These are phyloP conservation scores for Aporrectodea caliginosa DNA, from an alignment of 1,140 invertebrate species.

Conservation along the genomic window DNA sequence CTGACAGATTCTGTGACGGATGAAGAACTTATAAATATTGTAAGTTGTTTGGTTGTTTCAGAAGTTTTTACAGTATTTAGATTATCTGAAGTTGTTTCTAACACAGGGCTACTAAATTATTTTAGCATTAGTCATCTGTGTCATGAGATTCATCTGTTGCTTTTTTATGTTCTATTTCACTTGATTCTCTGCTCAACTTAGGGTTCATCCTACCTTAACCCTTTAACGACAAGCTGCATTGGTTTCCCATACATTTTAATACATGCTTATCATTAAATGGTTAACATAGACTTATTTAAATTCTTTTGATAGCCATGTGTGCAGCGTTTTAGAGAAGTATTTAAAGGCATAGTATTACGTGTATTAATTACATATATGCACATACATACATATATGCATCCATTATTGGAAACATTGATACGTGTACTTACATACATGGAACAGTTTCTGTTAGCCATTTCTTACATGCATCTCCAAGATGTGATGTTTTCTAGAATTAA, in stretches of 20 bases:
- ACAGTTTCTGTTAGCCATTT: neutral
- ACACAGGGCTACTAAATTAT: neutral
- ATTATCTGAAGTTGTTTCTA: neutral
- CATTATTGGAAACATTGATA: neutral
- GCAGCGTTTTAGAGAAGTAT: no score
- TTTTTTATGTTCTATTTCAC: no score
- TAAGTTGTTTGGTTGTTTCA: neutral
- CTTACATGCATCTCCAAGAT: neutral
- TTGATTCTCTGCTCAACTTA: no score
- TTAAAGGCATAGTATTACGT: no score
- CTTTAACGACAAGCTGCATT: no score
- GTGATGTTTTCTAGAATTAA: neutral
- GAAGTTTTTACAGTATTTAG: neutral
- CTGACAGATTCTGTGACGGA: neutral
- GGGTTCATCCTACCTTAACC: no score
- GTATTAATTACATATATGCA: no score
- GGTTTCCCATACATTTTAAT: no score
- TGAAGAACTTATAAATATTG: neutral
- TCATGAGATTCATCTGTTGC: neutral
- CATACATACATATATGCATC: neutral
- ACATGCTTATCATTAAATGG: no score
- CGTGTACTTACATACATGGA: neutral
- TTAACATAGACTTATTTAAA: no score
- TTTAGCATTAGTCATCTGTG: neutral
- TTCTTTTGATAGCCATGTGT: no score